Evolutionary conservation across 2,888 invertebrate species (phyloP).

Genomic region (Trichacis sp.): DNA sequence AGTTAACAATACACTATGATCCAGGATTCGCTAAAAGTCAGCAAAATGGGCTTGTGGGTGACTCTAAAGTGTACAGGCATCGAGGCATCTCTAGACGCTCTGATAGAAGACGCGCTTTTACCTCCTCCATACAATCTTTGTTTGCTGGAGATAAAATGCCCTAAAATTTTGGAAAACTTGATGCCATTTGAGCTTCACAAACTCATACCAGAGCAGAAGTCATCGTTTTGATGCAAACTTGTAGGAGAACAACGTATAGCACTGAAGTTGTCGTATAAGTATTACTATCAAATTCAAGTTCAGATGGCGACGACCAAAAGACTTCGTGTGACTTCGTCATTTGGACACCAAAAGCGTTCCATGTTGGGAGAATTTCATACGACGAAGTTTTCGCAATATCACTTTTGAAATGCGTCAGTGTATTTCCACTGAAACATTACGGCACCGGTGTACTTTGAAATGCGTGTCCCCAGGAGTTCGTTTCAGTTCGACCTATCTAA

Average conservation of each 20-base stretch:
- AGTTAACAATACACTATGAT: conserved; percentile 15
- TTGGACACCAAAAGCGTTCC: conserved; percentile 38
- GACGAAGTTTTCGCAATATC: conserved; percentile 30
- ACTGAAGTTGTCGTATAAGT: conserved; percentile 38
- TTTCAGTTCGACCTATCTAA: conserved; percentile 30
- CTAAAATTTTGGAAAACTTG: conserved; percentile 37
- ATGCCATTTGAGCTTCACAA: conserved; percentile 30
- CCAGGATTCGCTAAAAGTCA: conserved; percentile 22
- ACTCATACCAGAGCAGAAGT: conserved; percentile 31
- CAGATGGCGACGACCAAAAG: conserved; percentile 45
- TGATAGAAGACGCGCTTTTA: conserved; percentile 21
- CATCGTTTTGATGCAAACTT: conserved; percentile 32
- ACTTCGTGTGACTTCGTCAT: conserved; percentile 45
- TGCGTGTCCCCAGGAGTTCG: conserved; percentile 37
- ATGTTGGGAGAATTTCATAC: conserved; percentile 33
- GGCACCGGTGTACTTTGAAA: conserved; percentile 44
- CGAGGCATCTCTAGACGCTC: conserved; percentile 40
- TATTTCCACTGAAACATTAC: conserved; percentile 42
- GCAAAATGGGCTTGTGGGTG: conserved; percentile 30
- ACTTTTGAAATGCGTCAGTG: conserved; percentile 26
- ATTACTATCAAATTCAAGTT: conserved; percentile 43
- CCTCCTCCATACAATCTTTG: conserved; percentile 16
- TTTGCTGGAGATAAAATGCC: conserved; percentile 39
- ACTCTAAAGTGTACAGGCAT: conserved; percentile 32
- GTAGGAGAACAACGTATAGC: conserved; percentile 11